Evolutionary conservation across 2,113 vertebrate genomes (phyloP), one percentile per base, ranked within the genome.

Genomic region (Hyla sarda): DNA sequence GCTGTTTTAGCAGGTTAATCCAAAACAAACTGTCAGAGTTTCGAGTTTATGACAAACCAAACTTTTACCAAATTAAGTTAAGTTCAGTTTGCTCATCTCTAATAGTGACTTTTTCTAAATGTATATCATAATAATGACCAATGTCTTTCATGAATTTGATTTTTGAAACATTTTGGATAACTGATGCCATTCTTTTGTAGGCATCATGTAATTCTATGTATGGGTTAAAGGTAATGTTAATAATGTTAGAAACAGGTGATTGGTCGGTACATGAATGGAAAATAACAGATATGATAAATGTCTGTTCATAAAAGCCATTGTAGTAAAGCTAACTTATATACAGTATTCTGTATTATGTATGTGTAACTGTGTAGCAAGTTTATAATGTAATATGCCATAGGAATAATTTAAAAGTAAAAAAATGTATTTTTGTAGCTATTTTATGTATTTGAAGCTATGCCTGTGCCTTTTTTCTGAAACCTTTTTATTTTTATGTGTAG

Each of bases 321-420:
- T n/a, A 45, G 77, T 14, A 28, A 81, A 47, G 60, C 25, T 47
- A 65, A 47, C 34, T 41, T 11, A 62, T 60, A 81, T 62, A 8
- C 41, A 41, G 41, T 41, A 58, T 79, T 4, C 34, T 34, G 58
- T 47, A 23, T 65, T 62, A 65, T 71, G 34, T 62, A 81, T 45
- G 45, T 17, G 56, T 81, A 28, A 80, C 34, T 45, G 23, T 78
- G 50, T 79, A 41, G 23, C 11, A 58, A 60, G 50, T 41, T 60
- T 60, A 28, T 28, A 16, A 19, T 80, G 77, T 80, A 62, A 54
- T 54, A 56, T 45, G 7, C 7, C 0, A 19, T 80, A 80, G 56
- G 37, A 81, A 23, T 65, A 65, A 81, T 62, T 81, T 81, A 81
- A 81, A 81, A 37, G 17, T 25, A 25, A 52, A 30, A 76, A 77